A percentile compares a stretch with the other conserved stretches of the same genome.
Evolutionary conservation across 2,113 vertebrate genomes (phyloP).

Genomic region (Apistogramma diplotaenia): DNA sequence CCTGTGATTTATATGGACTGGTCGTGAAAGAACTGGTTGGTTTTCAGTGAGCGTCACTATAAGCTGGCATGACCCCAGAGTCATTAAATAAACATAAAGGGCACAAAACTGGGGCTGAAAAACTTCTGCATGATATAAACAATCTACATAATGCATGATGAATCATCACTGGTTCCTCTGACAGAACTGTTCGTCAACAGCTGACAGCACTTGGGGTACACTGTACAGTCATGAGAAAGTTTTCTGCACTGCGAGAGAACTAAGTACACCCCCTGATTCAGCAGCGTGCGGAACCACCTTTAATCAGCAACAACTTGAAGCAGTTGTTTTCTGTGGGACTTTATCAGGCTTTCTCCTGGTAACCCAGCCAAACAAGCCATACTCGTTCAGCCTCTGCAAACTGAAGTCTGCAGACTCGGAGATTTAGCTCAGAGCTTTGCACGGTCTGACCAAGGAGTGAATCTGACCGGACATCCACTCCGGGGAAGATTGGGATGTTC

Average conservation of each 20-base stretch:
- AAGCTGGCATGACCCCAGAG: background rate
- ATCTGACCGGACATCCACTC: no score
- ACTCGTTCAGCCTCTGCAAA: background rate
- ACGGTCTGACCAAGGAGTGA: no score
- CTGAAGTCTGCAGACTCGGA: no score
- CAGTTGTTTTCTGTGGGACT: background rate
- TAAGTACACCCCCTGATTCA: background rate
- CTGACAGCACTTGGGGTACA: background rate
- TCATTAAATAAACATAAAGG: conserved; percentile 8
- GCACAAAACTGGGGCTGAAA: background rate
- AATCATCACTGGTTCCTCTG: background rate
- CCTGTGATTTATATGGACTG: background rate
- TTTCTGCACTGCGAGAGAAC: background rate
- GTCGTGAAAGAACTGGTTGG: background rate
- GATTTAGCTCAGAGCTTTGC: no score
- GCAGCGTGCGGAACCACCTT: background rate
- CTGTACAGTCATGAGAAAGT: background rate
- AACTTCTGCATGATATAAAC: background rate
- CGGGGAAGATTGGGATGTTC: no score
- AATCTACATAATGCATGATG: background rate
- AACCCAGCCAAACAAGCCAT: background rate
- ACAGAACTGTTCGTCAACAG: background rate
- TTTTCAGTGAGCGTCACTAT: background rate
- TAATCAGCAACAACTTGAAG: background rate
- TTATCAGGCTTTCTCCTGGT: background rate